A percentile compares a stretch with the other conserved stretches of the same genome.
Evolutionary conservation across 2,888 invertebrate species (phyloP).

Genomic region (Microchrysa polita): DNA sequence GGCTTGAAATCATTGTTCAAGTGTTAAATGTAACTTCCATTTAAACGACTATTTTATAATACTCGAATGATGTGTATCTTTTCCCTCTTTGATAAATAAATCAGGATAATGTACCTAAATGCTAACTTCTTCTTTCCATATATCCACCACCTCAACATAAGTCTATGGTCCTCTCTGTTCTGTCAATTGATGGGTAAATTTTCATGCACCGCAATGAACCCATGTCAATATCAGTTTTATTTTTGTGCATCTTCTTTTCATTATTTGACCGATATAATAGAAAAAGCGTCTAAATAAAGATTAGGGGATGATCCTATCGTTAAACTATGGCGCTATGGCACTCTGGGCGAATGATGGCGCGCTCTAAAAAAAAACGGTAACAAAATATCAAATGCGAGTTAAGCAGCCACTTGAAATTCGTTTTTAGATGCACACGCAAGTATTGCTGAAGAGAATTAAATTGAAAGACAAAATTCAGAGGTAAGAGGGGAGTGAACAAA

Average conservation of each 20-base stretch:
- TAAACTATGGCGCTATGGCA: conserved; percentile 10
- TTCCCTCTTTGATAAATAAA: no score
- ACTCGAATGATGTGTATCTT: not conserved
- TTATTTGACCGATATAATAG: not conserved
- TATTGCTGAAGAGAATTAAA: no score
- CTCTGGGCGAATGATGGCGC: not conserved
- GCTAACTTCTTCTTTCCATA: no score
- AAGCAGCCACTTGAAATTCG: conserved; percentile 32
- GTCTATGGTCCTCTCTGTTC: not conserved
- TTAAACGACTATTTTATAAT: not conserved
- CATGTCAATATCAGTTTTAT: conserved; percentile 44
- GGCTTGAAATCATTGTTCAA: conserved; percentile 48
- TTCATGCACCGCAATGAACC: conserved; percentile 20
- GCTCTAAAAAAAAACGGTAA: conserved; percentile 28
- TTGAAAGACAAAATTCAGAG: no score
- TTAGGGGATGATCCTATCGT: conserved; percentile 18
- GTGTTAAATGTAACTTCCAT: conserved; percentile 41
- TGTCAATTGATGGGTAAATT: not conserved
- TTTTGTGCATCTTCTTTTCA: conserved; percentile 20
- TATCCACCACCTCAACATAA: not conserved
- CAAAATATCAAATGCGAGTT: conserved; percentile 25
- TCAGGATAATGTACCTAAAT: no score
- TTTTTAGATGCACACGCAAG: not conserved
- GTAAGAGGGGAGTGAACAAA: no score
- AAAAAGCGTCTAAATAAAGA: not conserved